Conservation (phyloP, 2,113 vertebrate genomes). For the Rhea americana region DNA sequence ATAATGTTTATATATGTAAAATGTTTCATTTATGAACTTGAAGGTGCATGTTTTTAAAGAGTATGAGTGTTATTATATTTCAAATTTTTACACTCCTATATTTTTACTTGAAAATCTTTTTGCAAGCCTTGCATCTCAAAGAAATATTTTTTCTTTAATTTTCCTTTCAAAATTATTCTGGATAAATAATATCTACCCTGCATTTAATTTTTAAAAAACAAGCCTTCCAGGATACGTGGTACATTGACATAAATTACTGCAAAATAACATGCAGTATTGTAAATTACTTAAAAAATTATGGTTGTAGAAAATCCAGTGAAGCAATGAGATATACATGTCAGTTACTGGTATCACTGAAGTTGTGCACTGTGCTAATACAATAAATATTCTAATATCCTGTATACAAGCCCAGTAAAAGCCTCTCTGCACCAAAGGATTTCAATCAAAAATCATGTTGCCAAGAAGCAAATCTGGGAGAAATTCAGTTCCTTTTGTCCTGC, state of each 20-base stretch:
- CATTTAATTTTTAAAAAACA: neutral
- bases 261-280: neutral
- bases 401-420: accelerated
- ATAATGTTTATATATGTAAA: too few relatives aligned
- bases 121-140: neutral
- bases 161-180: neutral
- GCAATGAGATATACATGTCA: neutral
- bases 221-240: neutral
- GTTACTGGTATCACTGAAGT: neutral
- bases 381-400: neutral
- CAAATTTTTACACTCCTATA: neutral
- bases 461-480: neutral
- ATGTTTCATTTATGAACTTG: neutral
- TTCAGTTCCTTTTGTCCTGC: accelerated
- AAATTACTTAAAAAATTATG: neutral
- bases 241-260: neutral
- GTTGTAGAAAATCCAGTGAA: neutral
- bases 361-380: neutral
- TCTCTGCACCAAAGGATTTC: neutral
- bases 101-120: neutral
- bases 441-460: neutral
- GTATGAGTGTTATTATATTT: neutral
- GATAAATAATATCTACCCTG: neutral
- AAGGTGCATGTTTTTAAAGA: neutral
- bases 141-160: neutral